phyloP scores from a whole-genome alignment of 2,888 invertebrate genomes.

The Acanthacorydalis orientalis region DNA sequence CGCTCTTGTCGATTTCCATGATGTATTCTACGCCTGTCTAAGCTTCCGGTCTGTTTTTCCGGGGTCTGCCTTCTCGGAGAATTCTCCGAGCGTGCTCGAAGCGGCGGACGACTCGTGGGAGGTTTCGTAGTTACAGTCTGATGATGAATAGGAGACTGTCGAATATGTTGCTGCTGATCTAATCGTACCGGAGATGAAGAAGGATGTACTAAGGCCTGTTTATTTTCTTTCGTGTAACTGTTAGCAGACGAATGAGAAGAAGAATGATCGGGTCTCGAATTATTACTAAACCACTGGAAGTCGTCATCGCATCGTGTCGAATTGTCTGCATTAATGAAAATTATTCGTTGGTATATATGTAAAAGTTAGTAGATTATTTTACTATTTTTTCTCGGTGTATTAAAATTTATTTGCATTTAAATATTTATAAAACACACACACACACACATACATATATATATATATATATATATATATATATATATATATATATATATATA shows the following conservation, averaged over 20 bases:
- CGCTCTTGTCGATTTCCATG: constrained; percentile 36
- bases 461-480: constrained; percentile 1
- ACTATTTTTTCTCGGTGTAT: no score
- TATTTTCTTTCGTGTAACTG: no score
- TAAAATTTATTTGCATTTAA: no score
- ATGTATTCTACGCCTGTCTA: constrained; percentile 35
- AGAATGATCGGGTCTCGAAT: constrained; percentile 10
- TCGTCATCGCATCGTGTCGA: constrained; percentile 47
- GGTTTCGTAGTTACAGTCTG: constrained; percentile 3
- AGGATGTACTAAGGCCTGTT: no score
- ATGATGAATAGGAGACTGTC: not conserved
- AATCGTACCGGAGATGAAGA: not conserved
- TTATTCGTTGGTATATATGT: not conserved
- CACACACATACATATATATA: no score
- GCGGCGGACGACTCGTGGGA: constrained; percentile 7
- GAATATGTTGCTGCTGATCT: constrained; percentile 1
- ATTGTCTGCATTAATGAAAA: constrained; percentile 26
- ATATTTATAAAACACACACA: no score
- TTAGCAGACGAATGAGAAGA: no score
- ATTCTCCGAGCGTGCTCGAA: constrained; percentile 12
- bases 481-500: not conserved
- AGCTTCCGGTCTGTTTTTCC: constrained; percentile 30
- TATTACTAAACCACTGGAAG: constrained; percentile 46
- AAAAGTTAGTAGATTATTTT: no score
- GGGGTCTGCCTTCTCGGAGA: constrained; percentile 14